Evolutionary conservation across 1,140 invertebrate species (phyloP).

Genomic region (Epicauta chinensis): DNA sequence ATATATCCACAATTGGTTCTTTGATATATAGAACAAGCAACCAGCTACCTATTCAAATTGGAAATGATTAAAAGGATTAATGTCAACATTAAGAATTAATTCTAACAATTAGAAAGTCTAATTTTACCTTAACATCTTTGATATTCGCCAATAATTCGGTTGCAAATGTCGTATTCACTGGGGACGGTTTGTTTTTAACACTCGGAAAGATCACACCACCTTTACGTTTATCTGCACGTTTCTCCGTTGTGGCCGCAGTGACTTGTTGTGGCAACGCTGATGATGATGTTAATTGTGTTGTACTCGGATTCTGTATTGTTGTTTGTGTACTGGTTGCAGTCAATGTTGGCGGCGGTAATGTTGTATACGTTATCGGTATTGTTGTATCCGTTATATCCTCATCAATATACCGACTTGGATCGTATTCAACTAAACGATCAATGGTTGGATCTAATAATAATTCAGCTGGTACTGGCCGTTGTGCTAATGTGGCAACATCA

Average conservation of each 20-base stretch:
- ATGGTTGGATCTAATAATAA: constrained; percentile 66
- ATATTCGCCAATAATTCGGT: constrained; percentile 63
- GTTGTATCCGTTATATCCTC: constrained; percentile 34
- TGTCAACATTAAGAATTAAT: too few relatives aligned
- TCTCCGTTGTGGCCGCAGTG: constrained; percentile 44
- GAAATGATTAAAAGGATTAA: too few relatives aligned
- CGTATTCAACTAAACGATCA: constrained; percentile 67
- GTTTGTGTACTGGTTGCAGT: constrained; percentile 33
- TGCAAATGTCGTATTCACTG: constrained; percentile 72
- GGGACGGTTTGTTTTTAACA: constrained; percentile 81
- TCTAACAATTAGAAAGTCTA: background rate
- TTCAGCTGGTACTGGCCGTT: constrained; percentile 64
- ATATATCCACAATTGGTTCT: too few relatives aligned
- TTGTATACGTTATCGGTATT: constrained; percentile 37
- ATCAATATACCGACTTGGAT: constrained; percentile 49
- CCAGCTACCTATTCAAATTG: too few relatives aligned
- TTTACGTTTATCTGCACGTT: constrained; percentile 52
- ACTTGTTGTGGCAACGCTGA: constrained; percentile 31
- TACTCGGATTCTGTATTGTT: constrained; percentile 32
- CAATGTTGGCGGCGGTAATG: constrained; percentile 36
- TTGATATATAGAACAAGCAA: too few relatives aligned
- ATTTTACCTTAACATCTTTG: constrained; percentile 75
- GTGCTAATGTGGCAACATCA: constrained; percentile 64
- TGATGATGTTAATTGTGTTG: constrained; percentile 29
- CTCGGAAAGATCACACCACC: constrained; percentile 82